These are phyloP conservation scores for Crypturellus undulatus DNA, from an alignment of 2,113 vertebrate genomes.

Conservation along the genomic window DNA sequence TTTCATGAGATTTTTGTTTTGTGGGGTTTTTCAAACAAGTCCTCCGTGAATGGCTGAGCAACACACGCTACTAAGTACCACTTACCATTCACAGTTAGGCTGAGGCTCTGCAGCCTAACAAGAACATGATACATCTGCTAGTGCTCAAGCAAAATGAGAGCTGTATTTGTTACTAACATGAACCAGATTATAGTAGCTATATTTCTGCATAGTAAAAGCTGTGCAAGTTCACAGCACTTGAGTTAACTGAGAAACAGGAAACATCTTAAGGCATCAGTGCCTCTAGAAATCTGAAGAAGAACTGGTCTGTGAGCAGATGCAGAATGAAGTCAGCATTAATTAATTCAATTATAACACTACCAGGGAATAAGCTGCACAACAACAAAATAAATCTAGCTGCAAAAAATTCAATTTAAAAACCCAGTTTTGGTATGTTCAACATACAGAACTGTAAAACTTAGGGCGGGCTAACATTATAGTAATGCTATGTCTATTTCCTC, in stretches of 20 bases:
- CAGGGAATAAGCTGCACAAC: background rate
- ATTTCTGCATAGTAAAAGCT: conserved; percentile 47
- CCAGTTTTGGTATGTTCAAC: background rate
- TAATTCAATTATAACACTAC: conserved; percentile 48
- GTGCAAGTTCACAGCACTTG: conserved; percentile 39
- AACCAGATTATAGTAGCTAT: conserved; percentile 48
- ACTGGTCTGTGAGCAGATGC: conserved; percentile 61
- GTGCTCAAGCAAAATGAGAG: conserved; percentile 40
- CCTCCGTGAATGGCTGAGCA: background rate
- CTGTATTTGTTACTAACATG: conserved; percentile 37
- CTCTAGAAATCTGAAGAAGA: conserved; percentile 63
- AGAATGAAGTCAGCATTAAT: conserved; percentile 69
- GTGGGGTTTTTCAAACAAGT: no score
- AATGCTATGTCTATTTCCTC: background rate
- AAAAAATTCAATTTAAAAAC: background rate
- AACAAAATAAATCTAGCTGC: background rate
- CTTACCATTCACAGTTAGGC: background rate
- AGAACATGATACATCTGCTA: conserved; percentile 37
- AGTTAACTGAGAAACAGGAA: conserved; percentile 54
- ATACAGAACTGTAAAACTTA: background rate
- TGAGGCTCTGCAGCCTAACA: background rate
- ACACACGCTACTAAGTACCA: background rate
- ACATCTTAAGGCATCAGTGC: conserved; percentile 55
- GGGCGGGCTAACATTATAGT: background rate
- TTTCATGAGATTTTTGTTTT: no score